phyloP scores from a whole-genome alignment of 2,888 invertebrate species.

The Ptychoptera contaminata region DNA sequence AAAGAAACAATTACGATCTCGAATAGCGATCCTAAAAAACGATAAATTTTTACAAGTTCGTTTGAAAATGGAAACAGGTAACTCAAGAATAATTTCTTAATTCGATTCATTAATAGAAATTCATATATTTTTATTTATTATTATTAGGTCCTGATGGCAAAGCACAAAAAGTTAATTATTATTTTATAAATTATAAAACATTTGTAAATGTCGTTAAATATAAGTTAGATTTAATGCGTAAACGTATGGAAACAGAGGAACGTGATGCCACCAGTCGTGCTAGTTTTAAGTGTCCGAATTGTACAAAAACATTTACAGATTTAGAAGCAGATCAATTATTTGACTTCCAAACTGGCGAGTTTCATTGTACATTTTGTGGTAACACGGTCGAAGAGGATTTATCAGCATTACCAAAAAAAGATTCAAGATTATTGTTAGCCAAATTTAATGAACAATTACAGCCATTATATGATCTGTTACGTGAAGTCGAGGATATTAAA shows the following conservation, averaged over 20 bases:
- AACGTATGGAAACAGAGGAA: slow-evolving; percentile 90
- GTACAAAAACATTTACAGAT: slow-evolving; percentile 89
- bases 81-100: slow-evolving; percentile 23
- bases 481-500: slow-evolving; percentile 86
- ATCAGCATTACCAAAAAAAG: slow-evolving; percentile 83
- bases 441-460: slow-evolving; percentile 91
- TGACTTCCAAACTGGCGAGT: slow-evolving; percentile 69
- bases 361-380: slow-evolving; percentile 79
- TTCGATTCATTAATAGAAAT: slow-evolving; percentile 4
- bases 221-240: slow-evolving; percentile 89
- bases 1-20: slow-evolving; percentile 77
- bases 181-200: slow-evolving; percentile 92
- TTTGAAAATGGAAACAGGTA: slow-evolving; percentile 81
- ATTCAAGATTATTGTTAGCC: slow-evolving; percentile 76
- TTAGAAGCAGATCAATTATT: slow-evolving; percentile 85
- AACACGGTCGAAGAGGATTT: slow-evolving; percentile 88
- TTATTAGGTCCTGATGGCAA: slow-evolving; percentile 61
- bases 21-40: slow-evolving; percentile 70
- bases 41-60: slow-evolving; percentile 90
- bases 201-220: slow-evolving; percentile 97
- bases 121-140: slow-evolving; percentile 3
- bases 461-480: slow-evolving; percentile 73
- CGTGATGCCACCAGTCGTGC: slow-evolving; percentile 87
- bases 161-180: slow-evolving; percentile 91
- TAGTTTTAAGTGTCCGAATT: slow-evolving; percentile 84